These are phyloP conservation scores for Drosophila mojavensis DNA, from an alignment of 1,140 invertebrate species.

Conservation along the genomic window DNA sequence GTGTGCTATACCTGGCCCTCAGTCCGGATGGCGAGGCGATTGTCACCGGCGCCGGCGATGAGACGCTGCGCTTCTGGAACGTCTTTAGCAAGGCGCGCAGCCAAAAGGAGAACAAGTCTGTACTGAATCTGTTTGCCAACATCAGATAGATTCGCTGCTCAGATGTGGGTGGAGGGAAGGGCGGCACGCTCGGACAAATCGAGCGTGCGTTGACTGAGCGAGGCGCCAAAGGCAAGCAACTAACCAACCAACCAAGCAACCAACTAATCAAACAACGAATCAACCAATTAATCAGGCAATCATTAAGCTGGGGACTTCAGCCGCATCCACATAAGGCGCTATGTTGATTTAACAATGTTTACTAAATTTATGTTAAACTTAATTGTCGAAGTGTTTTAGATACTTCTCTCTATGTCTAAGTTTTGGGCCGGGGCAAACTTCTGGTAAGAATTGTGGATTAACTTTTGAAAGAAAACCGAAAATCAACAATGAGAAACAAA, in stretches of 20 bases:
- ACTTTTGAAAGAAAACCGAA: neutral
- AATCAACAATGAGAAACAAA: neutral
- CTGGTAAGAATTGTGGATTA: slow-evolving; percentile 3
- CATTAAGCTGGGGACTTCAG: slow-evolving; percentile 11
- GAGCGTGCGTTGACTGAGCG: slow-evolving; percentile 56
- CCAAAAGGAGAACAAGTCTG: slow-evolving; percentile 97
- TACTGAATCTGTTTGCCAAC: slow-evolving; percentile 96
- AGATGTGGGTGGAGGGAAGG: neutral
- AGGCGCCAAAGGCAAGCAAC: slow-evolving; percentile 68
- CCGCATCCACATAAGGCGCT: slow-evolving; percentile 6
- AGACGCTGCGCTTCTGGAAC: slow-evolving; percentile 99
- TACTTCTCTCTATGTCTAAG: slow-evolving; percentile 21
- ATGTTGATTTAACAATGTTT: slow-evolving; percentile 30
- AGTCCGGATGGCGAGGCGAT: slow-evolving; percentile 99
- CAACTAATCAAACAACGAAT: slow-evolving; percentile 7
- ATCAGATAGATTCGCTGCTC: slow-evolving; percentile 73
- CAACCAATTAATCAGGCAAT: slow-evolving; percentile 17
- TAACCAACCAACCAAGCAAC: slow-evolving; percentile 26
- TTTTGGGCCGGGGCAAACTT: slow-evolving; percentile 32
- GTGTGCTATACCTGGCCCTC: slow-evolving; percentile 98
- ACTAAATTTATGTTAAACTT: slow-evolving; percentile 39
- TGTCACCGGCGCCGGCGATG: slow-evolving; percentile 99
- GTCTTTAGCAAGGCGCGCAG: slow-evolving; percentile 98
- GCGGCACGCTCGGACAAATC: neutral
- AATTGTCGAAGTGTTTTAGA: slow-evolving; percentile 7